phyloP scores from a whole-genome alignment of 2,797 vertebrate genomes.

The Clarias laeviceps region DNA sequence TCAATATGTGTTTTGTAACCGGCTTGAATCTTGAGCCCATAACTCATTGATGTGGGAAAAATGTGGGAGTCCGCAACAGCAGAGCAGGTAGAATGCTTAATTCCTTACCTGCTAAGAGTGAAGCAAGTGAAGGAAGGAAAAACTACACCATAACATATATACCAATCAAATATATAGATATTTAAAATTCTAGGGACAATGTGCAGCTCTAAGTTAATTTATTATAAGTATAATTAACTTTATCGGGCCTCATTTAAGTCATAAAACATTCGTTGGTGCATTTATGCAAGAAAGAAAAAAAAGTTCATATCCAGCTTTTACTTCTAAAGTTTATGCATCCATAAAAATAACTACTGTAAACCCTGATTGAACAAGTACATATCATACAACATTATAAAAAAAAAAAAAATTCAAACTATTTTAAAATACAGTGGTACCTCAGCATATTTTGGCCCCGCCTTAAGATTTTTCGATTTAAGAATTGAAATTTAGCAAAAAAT shows the following conservation, averaged over 20 bases:
- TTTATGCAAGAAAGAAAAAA: background rate
- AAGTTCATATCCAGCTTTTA: background rate
- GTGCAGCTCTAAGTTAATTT: background rate
- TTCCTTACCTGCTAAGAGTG: constrained; percentile 9
- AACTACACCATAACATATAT: background rate
- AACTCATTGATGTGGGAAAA: constrained; percentile 52
- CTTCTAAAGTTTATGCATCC: background rate
- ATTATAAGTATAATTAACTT: background rate
- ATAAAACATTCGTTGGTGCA: background rate
- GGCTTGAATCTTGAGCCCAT: constrained; percentile 67
- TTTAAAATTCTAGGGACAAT: background rate
- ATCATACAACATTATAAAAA: background rate
- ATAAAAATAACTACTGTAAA: background rate
- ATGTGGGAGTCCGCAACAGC: constrained; percentile 31
- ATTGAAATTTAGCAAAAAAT: too few relatives aligned
- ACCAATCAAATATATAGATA: too few relatives aligned
- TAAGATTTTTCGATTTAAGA: too few relatives aligned
- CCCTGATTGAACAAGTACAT: background rate
- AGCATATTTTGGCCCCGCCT: too few relatives aligned
- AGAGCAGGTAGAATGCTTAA: background rate
- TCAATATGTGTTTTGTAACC: constrained; percentile 74
- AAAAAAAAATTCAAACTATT: too few relatives aligned
- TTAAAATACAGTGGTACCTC: too few relatives aligned
- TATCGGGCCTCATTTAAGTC: background rate
- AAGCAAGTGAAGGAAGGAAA: background rate